These are phyloP conservation scores for Patella ulyssiponensis DNA, from an alignment of 2,888 invertebrate genomes.

Conservation along the genomic window DNA sequence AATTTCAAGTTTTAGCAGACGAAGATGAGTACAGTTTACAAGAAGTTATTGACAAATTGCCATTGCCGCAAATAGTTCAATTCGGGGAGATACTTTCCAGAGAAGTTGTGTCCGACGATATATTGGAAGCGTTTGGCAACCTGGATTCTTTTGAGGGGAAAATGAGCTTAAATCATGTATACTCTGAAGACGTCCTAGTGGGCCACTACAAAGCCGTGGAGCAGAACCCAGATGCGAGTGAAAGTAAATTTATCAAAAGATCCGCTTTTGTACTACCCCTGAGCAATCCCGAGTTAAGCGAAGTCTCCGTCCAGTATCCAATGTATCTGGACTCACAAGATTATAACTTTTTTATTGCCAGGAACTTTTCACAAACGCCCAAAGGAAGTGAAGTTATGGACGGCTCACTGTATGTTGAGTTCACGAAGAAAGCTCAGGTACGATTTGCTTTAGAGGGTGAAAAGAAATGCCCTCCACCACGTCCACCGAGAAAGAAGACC, in stretches of 20 bases:
- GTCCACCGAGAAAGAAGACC: neutral
- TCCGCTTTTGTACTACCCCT: slow-evolving; percentile 21
- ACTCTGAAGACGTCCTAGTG: slow-evolving; percentile 14
- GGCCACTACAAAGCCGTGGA: slow-evolving; percentile 20
- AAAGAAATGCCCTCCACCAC: neutral
- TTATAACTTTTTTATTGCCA: slow-evolving; percentile 18
- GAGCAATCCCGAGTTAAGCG: slow-evolving; percentile 13
- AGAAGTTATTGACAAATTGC: slow-evolving; percentile 16
- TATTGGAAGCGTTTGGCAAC: slow-evolving; percentile 20
- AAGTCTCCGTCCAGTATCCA: slow-evolving; percentile 17
- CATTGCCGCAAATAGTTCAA: slow-evolving; percentile 20
- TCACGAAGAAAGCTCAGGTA: slow-evolving; percentile 6
- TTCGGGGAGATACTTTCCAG: slow-evolving; percentile 16
- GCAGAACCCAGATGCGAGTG: neutral
- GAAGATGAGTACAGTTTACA: slow-evolving; percentile 17
- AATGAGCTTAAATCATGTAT: slow-evolving; percentile 10
- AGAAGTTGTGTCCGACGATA: slow-evolving; percentile 16
- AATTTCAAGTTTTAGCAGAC: slow-evolving; percentile 9
- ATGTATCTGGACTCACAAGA: slow-evolving; percentile 14
- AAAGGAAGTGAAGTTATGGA: slow-evolving; percentile 5
- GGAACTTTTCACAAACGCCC: slow-evolving; percentile 10
- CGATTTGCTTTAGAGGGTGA: neutral
- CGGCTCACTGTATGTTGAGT: slow-evolving; percentile 17
- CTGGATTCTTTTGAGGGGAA: slow-evolving; percentile 12
- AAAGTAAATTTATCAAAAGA: slow-evolving; percentile 7